Conservation (phyloP, 1,140 invertebrate species). For the Tetragnatha versicolor region DNA sequence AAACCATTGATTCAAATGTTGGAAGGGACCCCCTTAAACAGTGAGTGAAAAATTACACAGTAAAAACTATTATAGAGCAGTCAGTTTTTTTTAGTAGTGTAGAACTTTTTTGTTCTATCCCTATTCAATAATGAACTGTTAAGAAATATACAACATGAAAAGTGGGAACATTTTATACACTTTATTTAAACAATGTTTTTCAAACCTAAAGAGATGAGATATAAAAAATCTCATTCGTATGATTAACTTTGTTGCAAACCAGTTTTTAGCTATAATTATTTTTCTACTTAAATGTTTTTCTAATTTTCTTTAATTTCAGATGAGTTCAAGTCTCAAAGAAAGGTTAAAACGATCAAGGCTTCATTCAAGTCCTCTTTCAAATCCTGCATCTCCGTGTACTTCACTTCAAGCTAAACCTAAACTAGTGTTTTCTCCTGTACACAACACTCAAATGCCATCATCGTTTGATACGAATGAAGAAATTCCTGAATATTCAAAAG, state of each 20-base stretch:
- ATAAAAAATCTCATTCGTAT: background rate
- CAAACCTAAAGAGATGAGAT: background rate
- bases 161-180: background rate
- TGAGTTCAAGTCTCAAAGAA: conserved; percentile 18
- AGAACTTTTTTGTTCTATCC: no score
- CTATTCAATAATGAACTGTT: background rate
- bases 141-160: background rate
- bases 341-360: background rate
- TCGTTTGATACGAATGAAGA: background rate
- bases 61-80: no score
- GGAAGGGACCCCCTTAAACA: no score
- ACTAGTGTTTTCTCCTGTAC: background rate
- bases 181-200: background rate
- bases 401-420: background rate
- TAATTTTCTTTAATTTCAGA: background rate
- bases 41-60: no score
- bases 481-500: background rate
- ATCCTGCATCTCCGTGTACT: background rate
- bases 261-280: background rate
- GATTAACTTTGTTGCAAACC: background rate
- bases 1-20: no score
- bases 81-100: no score
- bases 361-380: conserved; percentile 1
- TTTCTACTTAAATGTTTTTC: background rate
- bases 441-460: background rate